Percentiles rank a stretch among this genome's conserved stretches.
These are phyloP conservation scores for Natator depressus DNA, from an alignment of 2,113 vertebrate species.

Conservation along the genomic window DNA sequence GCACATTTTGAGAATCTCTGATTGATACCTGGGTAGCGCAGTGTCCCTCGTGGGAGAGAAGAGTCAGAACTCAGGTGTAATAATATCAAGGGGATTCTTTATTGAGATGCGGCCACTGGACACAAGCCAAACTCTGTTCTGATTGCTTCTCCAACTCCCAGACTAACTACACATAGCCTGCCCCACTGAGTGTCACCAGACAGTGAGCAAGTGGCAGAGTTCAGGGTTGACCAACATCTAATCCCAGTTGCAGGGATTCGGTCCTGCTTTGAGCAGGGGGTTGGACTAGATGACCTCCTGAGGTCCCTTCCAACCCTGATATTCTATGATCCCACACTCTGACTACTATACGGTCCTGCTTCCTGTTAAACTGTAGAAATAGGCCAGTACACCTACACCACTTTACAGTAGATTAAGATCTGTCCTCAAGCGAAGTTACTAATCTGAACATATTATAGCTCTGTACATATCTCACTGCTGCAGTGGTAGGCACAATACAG, in stretches of 20 bases:
- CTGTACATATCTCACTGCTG: constrained; percentile 60
- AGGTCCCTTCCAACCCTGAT: no score
- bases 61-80: not conserved
- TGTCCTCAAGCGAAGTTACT: constrained; percentile 30
- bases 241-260: no score
- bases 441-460: constrained; percentile 45
- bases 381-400: not conserved
- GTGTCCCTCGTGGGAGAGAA: not conserved
- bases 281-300: no score
- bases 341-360: not conserved
- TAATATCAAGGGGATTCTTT: not conserved
- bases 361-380: not conserved
- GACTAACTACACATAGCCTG: not conserved
- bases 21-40: no score
- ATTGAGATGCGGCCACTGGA: not conserved
- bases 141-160: not conserved
- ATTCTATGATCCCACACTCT: not conserved
- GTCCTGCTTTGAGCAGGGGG: no score
- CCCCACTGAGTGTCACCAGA: not conserved
- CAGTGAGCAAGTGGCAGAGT: not conserved
- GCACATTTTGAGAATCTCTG: not conserved
- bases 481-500: constrained; percentile 21
- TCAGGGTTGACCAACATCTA: not conserved
- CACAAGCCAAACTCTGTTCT: not conserved
- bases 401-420: not conserved